phyloP scores from a whole-genome alignment of 2,888 invertebrate species.

The Lochmaea capreae region DNA sequence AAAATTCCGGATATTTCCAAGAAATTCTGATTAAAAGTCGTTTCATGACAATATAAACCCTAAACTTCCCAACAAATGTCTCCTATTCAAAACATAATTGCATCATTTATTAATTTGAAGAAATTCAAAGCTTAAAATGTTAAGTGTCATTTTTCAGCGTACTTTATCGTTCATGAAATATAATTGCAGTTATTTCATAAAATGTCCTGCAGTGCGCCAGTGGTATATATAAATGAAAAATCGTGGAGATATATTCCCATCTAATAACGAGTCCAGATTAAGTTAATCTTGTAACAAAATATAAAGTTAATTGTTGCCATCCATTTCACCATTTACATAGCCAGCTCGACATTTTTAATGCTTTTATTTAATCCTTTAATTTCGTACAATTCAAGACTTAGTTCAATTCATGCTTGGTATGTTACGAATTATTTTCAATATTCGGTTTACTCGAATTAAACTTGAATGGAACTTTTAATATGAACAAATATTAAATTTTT shows the following conservation, averaged over 20 bases:
- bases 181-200: slow-evolving; percentile 17
- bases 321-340: slow-evolving; percentile 23
- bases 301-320: slow-evolving; percentile 26
- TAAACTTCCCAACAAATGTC: not conserved
- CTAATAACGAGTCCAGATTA: slow-evolving; percentile 27
- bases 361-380: slow-evolving; percentile 11
- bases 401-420: not conserved
- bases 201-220: slow-evolving; percentile 6
- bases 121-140: not conserved
- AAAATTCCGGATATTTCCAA: too few species aligned
- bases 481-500: not conserved
- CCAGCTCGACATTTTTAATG: slow-evolving; percentile 18
- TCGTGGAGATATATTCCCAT: not conserved
- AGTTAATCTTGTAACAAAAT: slow-evolving; percentile 30
- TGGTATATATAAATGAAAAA: slow-evolving; percentile 23
- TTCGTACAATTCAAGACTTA: not conserved
- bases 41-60: too few species aligned
- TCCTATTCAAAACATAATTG: not conserved
- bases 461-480: too few species aligned
- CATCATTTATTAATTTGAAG: not conserved
- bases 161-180: slow-evolving; percentile 9
- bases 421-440: not conserved
- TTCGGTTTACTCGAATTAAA: too few species aligned
- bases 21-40: too few species aligned
- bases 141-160: not conserved